phyloP scores from a whole-genome alignment of 2,888 invertebrate species.

The Eupithecia tripunctaria region DNA sequence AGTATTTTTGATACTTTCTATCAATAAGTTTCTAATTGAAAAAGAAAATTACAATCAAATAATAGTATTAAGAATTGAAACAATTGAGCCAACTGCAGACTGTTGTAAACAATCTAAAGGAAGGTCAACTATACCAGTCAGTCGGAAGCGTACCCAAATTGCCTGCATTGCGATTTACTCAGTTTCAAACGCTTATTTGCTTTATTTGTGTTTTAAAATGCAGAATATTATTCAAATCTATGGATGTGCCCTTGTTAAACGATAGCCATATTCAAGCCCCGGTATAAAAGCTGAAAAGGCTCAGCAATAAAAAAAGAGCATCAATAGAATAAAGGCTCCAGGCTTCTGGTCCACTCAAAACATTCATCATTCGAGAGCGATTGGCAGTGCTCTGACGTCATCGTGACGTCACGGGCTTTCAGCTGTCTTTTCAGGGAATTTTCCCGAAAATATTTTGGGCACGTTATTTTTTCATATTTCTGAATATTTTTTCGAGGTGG shows the following conservation, averaged over 20 bases:
- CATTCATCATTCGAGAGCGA: constrained; percentile 33
- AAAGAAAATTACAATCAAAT: no score
- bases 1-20: background rate
- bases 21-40: no score
- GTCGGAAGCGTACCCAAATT: no score
- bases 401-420: constrained; percentile 29
- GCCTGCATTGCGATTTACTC: no score
- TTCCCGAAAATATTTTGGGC: background rate
- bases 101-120: no score
- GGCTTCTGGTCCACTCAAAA: constrained; percentile 24
- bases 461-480: background rate
- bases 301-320: constrained; percentile 5
- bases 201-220: background rate
- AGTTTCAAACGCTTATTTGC: background rate
- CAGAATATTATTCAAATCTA: background rate
- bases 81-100: no score
- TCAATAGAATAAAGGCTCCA: background rate
- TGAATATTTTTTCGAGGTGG: background rate
- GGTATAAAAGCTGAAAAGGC: constrained; percentile 17
- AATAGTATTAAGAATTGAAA: no score
- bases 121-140: no score
- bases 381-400: constrained; percentile 31
- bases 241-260: background rate
- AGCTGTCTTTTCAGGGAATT: constrained; percentile 11
- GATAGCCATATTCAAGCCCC: background rate